Evolutionary conservation across 2,888 invertebrate species (phyloP), one percentile per base, ranked within the genome.

Genomic region (Dinocampus coccinellae): DNA sequence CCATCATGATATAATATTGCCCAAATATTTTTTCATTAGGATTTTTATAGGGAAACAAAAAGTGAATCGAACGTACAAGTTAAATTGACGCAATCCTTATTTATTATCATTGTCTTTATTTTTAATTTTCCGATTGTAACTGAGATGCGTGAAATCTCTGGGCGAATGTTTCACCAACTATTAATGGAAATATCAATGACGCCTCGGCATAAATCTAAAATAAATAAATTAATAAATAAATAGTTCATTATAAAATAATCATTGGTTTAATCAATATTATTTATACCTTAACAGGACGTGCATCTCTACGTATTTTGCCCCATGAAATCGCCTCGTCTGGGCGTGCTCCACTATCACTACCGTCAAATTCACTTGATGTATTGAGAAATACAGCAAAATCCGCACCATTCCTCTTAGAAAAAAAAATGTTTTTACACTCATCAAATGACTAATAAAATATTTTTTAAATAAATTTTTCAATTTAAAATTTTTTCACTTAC

Each of bases 251-350:
- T 47, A 6, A 6, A 6, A 10, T 16, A 6, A 6, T 9, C 42
- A 42, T 42, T n/a, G 2, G 42, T 42, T 42, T 20, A 57, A 16
- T 16, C 22, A n/a, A 39, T n/a, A 39, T n/a, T 39, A 39, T n/a
- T 39, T 39, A 52, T 79, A 94, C 91, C 89, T 99, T 99, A 0
- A 98, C 96, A 0, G 98, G 97, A 29, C 90, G 92, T 0, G 98
- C 96, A 75, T 94, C 93, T 76, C 92, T 92, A 82, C 92, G 93
- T 72, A 99, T 98, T 89, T 99, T 99, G 0, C 99, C 99, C 99
- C 99, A 99, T 2, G 98, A 98, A 0, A 98, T 92, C 0, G 99
- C 99, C 89, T 99, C 99, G 89, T 99, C 99, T 0, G 99, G 99
- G 70, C 95, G 90, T 0, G 99, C 99, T 0, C 99, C 99, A 36